Conservation (phyloP, 2,888 invertebrate genomes). For the Zeuzera pyrina region DNA sequence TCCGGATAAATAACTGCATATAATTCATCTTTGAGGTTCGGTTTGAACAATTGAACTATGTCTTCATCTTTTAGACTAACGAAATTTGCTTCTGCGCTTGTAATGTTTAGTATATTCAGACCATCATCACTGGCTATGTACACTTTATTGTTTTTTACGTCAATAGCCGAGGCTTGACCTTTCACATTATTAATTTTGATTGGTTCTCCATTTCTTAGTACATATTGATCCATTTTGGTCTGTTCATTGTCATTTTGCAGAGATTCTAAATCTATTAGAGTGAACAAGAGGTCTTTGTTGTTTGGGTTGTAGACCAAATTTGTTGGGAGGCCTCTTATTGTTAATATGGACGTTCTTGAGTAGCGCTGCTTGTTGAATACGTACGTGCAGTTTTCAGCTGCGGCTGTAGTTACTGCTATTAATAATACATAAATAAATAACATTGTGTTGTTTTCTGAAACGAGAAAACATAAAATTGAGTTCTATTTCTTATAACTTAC, state of each 20-base stretch:
- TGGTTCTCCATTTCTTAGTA: conserved; percentile 39
- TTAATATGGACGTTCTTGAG: conserved; percentile 37
- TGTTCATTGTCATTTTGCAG: conserved; percentile 53
- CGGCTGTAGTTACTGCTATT: conserved; percentile 29
- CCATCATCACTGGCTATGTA: conserved; percentile 56
- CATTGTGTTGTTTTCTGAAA: conserved; percentile 24
- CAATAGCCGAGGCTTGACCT: conserved; percentile 56
- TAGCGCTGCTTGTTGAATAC: conserved; percentile 33
- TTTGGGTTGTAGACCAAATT: conserved; percentile 44
- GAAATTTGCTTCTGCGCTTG: conserved; percentile 40
- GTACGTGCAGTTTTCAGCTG: conserved; percentile 42
- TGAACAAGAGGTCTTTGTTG: conserved; percentile 47
- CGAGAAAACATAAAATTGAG: not conserved
- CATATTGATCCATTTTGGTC: conserved; percentile 61
- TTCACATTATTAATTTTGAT: conserved; percentile 47
- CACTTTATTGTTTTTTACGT: conserved; percentile 36
- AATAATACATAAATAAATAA: conserved; percentile 36
- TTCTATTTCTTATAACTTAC: not conserved
- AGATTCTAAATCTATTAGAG: conserved; percentile 52
- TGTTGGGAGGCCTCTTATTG: conserved; percentile 57
- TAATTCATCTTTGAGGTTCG: conserved; percentile 33
- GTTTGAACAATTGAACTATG: conserved; percentile 53
- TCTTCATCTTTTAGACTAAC: conserved; percentile 53
- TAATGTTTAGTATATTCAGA: conserved; percentile 37
- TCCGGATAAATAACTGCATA: conserved; percentile 53